phyloP scores from a whole-genome alignment of 2,113 vertebrate species.

The Phylloscopus whistleri region DNA sequence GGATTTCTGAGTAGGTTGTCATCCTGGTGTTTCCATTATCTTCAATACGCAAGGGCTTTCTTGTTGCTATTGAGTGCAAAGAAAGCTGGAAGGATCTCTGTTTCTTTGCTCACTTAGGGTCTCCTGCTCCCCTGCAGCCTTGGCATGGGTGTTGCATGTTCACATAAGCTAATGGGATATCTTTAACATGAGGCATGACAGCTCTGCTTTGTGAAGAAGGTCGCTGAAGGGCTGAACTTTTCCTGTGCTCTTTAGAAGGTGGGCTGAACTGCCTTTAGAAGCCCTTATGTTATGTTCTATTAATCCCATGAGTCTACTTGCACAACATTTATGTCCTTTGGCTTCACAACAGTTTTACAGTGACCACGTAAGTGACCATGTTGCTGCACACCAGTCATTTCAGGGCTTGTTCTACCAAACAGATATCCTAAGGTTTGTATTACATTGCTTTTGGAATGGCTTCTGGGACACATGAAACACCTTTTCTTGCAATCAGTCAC shows the following conservation, averaged over 20 bases:
- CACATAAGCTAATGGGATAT: not conserved
- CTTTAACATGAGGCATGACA: not conserved
- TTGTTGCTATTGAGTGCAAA: not conserved
- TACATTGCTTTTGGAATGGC: not conserved
- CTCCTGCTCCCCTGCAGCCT: not conserved
- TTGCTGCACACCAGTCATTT: not conserved
- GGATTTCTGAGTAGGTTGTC: not conserved
- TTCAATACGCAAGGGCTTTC: not conserved
- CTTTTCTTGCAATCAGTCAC: not conserved
- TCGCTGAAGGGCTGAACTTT: not conserved
- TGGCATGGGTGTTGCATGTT: accelerated
- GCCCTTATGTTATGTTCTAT: not conserved
- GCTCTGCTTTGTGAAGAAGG: not conserved
- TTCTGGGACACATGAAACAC: not conserved
- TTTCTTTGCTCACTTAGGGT: not conserved
- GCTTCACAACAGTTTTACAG: not conserved
- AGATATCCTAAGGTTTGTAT: not conserved
- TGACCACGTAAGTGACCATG: not conserved
- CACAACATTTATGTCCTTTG: not conserved
- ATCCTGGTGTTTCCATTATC: not conserved
- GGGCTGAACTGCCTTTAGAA: not conserved
- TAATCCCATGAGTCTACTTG: not conserved
- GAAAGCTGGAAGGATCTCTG: not conserved
- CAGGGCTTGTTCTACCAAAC: not conserved
- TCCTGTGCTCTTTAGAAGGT: not conserved